Evolutionary conservation across 2,797 vertebrate genomes (phyloP).

Genomic region (Scarus forsteni): DNA sequence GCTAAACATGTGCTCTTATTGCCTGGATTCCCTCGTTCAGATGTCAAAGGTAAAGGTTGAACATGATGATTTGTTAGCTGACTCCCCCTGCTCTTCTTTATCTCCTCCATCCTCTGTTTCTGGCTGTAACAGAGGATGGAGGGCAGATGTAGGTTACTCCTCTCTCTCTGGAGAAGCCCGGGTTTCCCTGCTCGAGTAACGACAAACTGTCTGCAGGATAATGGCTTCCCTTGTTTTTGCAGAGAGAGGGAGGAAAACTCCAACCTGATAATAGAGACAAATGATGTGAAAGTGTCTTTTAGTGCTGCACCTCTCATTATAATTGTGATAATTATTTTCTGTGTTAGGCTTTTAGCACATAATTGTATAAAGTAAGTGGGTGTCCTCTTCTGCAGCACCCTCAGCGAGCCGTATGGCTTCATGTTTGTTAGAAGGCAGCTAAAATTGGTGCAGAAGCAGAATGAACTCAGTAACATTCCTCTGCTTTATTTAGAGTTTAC

Average conservation of each 20-base stretch:
- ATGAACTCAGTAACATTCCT: neutral
- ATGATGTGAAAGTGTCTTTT: slow-evolving; percentile 9
- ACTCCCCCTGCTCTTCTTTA: neutral
- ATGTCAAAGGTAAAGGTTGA: slow-evolving; percentile 13
- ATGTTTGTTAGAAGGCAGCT: neutral
- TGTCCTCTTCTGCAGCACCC: neutral
- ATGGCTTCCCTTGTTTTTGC: slow-evolving; percentile 17
- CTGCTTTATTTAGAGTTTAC: neutral
- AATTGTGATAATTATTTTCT: slow-evolving; percentile 18
- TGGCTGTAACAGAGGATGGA: slow-evolving; percentile 25
- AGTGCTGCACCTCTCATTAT: slow-evolving; percentile 7
- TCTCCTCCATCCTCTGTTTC: neutral
- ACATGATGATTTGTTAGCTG: no score
- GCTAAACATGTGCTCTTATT: neutral
- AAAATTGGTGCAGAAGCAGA: neutral
- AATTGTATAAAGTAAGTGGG: neutral
- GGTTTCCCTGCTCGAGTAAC: slow-evolving; percentile 22
- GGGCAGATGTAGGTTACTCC: slow-evolving; percentile 58
- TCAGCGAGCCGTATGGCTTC: neutral
- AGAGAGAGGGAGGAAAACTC: neutral
- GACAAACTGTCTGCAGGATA: slow-evolving; percentile 3
- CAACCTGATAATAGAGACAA: slow-evolving; percentile 3
- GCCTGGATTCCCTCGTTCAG: neutral
- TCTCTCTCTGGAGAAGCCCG: slow-evolving; percentile 32
- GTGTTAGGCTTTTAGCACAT: slow-evolving; percentile 36